A percentile compares a stretch with the other conserved stretches of the same genome.
phyloP scores from a whole-genome alignment of 2,888 invertebrate genomes.

The Cephus spinipes region DNA sequence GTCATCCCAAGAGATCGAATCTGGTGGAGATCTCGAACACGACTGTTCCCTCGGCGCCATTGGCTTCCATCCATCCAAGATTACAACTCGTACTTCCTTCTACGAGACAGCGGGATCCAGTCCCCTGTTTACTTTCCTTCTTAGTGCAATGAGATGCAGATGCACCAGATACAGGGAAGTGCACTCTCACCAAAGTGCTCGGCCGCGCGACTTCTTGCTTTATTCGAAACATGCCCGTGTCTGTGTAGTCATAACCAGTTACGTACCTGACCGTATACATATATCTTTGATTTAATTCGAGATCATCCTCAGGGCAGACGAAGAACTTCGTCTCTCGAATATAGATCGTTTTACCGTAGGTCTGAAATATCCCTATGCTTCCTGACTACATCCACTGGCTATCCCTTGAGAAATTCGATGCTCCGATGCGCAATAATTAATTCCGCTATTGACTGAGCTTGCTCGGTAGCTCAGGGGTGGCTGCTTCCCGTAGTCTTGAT shows the following conservation, averaged over 20 bases:
- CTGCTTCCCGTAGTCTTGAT: background rate
- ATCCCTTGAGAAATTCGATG: background rate
- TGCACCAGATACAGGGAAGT: background rate
- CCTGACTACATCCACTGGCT: background rate
- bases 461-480: background rate
- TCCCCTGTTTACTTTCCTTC: constrained; percentile 22
- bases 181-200: constrained; percentile 1
- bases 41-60: background rate
- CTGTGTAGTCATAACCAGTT: background rate
- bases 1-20: background rate
- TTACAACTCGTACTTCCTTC: background rate
- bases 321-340: background rate
- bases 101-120: background rate
- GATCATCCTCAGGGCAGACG: background rate
- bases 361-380: background rate
- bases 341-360: background rate
- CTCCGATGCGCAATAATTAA: background rate
- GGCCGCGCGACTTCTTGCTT: background rate
- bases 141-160: constrained; percentile 4
- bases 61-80: background rate
- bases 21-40: background rate
- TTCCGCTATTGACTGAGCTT: background rate
- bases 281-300: background rate
- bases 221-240: background rate
- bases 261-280: background rate